Evolutionary conservation across 2,888 invertebrate genomes (phyloP).

Genomic region (Harpalus rufipes): DNA sequence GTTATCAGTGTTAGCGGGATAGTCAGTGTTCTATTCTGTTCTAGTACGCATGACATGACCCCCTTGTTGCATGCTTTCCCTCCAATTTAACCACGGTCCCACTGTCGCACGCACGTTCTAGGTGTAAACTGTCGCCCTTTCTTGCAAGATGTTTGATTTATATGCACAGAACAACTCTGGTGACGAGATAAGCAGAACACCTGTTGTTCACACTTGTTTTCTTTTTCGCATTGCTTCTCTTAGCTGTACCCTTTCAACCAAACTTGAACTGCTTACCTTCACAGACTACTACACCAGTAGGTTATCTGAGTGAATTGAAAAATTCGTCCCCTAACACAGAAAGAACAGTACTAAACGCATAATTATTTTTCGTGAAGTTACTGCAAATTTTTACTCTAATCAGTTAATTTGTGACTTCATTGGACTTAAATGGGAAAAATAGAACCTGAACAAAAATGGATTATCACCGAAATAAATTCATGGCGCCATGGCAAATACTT

Average conservation of each 20-base stretch:
- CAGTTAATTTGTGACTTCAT: too few relatives aligned
- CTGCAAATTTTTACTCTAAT: too few relatives aligned
- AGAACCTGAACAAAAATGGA: too few relatives aligned
- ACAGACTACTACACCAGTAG: too few relatives aligned
- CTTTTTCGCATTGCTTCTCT: constrained; percentile 31
- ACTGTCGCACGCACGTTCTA: constrained; percentile 51
- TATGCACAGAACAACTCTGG: constrained; percentile 23
- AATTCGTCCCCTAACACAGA: too few relatives aligned
- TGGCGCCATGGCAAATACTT: too few relatives aligned
- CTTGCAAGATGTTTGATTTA: constrained; percentile 53
- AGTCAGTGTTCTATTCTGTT: constrained; percentile 25
- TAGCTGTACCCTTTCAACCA: constrained; percentile 1
- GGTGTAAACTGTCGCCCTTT: constrained; percentile 7
- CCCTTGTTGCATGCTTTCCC: constrained; percentile 35
- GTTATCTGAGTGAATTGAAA: too few relatives aligned
- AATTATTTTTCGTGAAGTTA: too few relatives aligned
- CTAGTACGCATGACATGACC: constrained; percentile 12
- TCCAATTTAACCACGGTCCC: background rate
- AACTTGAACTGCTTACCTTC: constrained; percentile 14
- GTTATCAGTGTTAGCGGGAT: constrained; percentile 47
- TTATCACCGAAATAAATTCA: too few relatives aligned
- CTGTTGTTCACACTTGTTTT: constrained; percentile 35
- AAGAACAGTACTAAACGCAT: too few relatives aligned
- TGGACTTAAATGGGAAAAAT: too few relatives aligned
- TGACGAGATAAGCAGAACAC: constrained; percentile 24